Percentiles rank a stretch among this genome's conserved stretches.
These are phyloP conservation scores for Leptarthrus brevirostris DNA, from an alignment of 2,888 invertebrate genomes.

Conservation along the genomic window DNA sequence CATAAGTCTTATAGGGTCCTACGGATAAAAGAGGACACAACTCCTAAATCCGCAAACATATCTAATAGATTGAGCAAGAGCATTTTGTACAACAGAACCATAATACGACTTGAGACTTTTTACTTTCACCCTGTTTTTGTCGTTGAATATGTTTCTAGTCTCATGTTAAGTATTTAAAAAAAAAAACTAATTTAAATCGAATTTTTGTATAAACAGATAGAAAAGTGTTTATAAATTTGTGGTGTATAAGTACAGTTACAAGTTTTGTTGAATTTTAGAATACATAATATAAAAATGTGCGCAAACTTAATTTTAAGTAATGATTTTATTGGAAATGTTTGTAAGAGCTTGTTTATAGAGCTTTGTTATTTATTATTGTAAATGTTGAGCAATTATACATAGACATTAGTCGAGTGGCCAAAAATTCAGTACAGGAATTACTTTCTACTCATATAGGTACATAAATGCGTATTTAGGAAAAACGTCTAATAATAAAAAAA, in stretches of 20 bases:
- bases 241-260: constrained; percentile 4
- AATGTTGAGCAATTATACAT: constrained; percentile 34
- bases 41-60: constrained; percentile 8
- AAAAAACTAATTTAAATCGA: constrained; percentile 27
- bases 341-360: constrained; percentile 45
- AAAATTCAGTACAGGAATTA: background rate
- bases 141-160: constrained; percentile 19
- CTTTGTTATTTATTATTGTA: constrained; percentile 47
- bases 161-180: background rate
- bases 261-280: constrained; percentile 17
- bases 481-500: too few species aligned
- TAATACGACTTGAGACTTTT: background rate
- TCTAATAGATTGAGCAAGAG: background rate
- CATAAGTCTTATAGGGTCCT: too few species aligned
- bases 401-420: constrained; percentile 19
- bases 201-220: constrained; percentile 44
- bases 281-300: constrained; percentile 4
- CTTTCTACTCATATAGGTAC: too few species aligned
- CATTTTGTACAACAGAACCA: background rate
- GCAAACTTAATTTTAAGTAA: background rate
- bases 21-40: background rate
- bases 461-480: too few species aligned
- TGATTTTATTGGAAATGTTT: constrained; percentile 24
- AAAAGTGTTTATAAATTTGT: constrained; percentile 8
- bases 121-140: constrained; percentile 5